A percentile compares a stretch with the other conserved stretches of the same genome.
Conservation (phyloP, 2,113 vertebrate species). For the Machaerirhynchus nigripectus region DNA sequence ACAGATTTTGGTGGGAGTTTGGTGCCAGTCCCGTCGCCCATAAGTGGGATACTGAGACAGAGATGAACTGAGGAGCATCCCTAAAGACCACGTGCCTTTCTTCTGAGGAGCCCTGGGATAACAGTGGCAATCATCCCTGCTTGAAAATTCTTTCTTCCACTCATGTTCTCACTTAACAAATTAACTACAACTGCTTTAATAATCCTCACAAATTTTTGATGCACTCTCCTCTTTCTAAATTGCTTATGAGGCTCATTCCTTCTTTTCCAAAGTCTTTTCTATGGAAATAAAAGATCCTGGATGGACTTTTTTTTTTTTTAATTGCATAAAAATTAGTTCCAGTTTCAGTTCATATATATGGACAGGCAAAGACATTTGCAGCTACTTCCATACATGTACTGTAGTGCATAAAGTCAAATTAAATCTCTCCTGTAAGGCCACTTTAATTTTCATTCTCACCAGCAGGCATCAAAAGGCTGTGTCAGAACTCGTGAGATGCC, state of each 20-base stretch:
- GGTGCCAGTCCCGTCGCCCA: neutral
- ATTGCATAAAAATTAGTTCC: neutral
- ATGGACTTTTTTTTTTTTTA: neutral
- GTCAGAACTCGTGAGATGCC: neutral
- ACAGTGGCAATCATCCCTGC: neutral
- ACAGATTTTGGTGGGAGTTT: neutral
- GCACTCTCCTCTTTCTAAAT: neutral
- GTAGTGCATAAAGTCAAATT: neutral
- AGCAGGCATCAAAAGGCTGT: neutral
- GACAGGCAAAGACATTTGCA: neutral
- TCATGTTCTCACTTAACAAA: neutral
- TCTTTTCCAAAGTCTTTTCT: neutral
- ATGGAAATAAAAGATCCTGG: neutral
- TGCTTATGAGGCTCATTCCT: neutral
- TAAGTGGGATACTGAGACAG: no score
- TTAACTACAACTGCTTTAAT: neutral
- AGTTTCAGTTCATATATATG: neutral
- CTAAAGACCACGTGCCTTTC: rapidly evolving
- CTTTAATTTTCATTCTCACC: neutral
- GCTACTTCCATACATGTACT: neutral
- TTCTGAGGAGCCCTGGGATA: neutral
- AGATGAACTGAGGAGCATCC: neutral
- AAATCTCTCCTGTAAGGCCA: neutral
- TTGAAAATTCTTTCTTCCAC: neutral
- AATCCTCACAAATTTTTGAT: neutral